phyloP scores from a whole-genome alignment of 2,888 invertebrate genomes.

The Metacarcinus magister region DNA sequence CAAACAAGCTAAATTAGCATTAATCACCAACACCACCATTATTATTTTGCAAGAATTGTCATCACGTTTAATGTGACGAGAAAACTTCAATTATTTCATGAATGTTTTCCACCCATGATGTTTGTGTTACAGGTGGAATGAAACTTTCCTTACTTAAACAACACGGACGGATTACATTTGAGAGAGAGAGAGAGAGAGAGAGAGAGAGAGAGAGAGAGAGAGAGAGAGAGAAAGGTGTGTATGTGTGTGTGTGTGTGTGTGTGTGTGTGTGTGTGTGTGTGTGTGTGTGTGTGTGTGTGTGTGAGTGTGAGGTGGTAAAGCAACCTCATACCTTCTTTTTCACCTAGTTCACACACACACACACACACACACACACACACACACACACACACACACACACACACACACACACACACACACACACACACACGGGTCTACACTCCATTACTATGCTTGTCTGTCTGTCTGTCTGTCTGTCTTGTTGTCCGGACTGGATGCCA shows the following conservation, averaged over 20 bases:
- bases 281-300: slow-evolving; percentile 52
- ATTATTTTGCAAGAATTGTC: neutral
- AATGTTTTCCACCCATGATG: neutral
- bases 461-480: neutral
- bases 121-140: neutral
- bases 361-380: slow-evolving; percentile 33
- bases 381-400: slow-evolving; percentile 57
- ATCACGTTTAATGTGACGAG: neutral
- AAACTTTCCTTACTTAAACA: neutral
- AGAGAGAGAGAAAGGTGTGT: neutral
- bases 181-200: neutral
- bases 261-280: slow-evolving; percentile 36
- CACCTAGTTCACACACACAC: neutral
- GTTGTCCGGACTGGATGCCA: neutral
- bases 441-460: neutral
- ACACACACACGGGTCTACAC: neutral
- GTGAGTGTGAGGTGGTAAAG: neutral
- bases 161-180: neutral
- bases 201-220: slow-evolving; percentile 26
- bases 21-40: neutral
- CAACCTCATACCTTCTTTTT: neutral
- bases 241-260: neutral
- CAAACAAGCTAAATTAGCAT: neutral
- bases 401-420: slow-evolving; percentile 32
- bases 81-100: neutral